Evolutionary conservation across 2,797 vertebrate species (phyloP), one percentile per base, ranked within the genome.

Genomic region (Sebastiscus albofasciatus): DNA sequence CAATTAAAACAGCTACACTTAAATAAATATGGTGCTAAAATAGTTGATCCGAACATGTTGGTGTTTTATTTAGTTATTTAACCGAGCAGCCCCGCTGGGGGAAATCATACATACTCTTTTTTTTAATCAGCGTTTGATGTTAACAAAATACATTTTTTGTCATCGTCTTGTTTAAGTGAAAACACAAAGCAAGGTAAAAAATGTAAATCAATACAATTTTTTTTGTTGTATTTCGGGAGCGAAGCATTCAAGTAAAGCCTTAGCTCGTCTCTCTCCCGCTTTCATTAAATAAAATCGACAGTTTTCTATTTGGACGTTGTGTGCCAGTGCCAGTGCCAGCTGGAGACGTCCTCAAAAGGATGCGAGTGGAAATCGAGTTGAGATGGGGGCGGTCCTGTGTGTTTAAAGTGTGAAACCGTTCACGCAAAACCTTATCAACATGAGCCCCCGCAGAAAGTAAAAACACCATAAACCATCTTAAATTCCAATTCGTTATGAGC

Each of bases 241-340:
- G 10, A 74, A 24, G 58, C 16, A 67, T 72, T 89, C 82, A 84
- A 87, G 80, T 85, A 88, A 71, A 80, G 82, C 77, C 49, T 68
- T 16, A 33, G 52, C 80, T 81, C 3, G 52, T 81, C 20, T 86
- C 20, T 86, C 46, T 5, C 20, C 54, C 6, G 20, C 34, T 66
- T 62, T 75, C 81, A 52, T 85, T 83, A 83, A 91, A 90, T 87
- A 80, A 87, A 61, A 84, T 12, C 36, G 34, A 76, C 42, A 70
- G 66, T 59, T 71, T 71, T 39, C 39, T 49, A 67, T 62, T 81
- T 77, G 20, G 52, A 84, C 4, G 62, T n/a, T 81, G 79, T 81
- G 79, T 39, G 36, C 86, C 31, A 6, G 68, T 42, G 60, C 54
- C 77, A 83, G 89, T 68, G 61, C 87, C 88, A 82, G 86, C 83